A percentile compares a stretch with the other conserved stretches of the same genome.
Evolutionary conservation across 2,113 vertebrate genomes (phyloP).

Genomic region (Synchiropus splendidus): DNA sequence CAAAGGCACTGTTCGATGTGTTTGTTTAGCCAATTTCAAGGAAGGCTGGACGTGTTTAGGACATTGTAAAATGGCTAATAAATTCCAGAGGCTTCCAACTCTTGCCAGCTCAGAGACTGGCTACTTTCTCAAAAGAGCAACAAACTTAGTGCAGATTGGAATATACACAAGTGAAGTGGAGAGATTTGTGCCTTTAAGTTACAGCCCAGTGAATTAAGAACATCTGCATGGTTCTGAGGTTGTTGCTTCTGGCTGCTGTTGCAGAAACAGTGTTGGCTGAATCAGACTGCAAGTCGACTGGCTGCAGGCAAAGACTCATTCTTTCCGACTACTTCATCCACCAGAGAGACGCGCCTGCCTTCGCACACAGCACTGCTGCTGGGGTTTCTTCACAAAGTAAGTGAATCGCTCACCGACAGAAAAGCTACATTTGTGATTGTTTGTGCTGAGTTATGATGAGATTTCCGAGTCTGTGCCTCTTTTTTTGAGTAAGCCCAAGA

Average conservation of each 20-base stretch:
- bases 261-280: conserved; percentile 28
- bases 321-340: conserved; percentile 62
- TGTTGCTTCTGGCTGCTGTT: conserved; percentile 3
- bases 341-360: conserved; percentile 12
- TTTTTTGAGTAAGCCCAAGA: too few species aligned
- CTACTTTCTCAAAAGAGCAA: too few species aligned
- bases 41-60: conserved; percentile 8
- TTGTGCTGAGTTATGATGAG: too few species aligned
- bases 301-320: conserved; percentile 52
- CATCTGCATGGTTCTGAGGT: neutral
- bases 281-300: too few species aligned
- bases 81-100: conserved; percentile 22
- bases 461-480: too few species aligned
- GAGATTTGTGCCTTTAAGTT: too few species aligned
- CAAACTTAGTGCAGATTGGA: too few species aligned
- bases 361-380: conserved; percentile 7
- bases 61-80: conserved; percentile 31
- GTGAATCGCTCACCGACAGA: neutral
- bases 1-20: neutral
- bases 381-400: conserved; percentile 44
- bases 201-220: too few species aligned
- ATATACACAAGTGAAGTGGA: too few species aligned
- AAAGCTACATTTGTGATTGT: neutral
- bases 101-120: conserved; percentile 4
- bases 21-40: neutral